Percentiles rank a stretch among this genome's conserved stretches.
Evolutionary conservation across 2,888 invertebrate species (phyloP).

Genomic region (Pristionchus exspectatus): DNA sequence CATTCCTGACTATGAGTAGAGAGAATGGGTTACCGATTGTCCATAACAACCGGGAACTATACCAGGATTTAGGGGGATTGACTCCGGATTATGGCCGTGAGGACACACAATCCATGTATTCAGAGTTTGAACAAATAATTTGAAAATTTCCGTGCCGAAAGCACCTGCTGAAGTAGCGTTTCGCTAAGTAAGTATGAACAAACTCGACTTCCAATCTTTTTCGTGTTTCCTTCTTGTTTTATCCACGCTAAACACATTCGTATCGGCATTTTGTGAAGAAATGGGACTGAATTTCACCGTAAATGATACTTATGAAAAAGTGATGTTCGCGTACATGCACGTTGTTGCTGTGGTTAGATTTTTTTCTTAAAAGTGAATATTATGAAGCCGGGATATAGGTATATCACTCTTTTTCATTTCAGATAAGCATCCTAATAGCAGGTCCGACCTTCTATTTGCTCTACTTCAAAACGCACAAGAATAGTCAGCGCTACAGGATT

Average conservation of each 20-base stretch:
- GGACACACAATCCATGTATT: too few relatives aligned
- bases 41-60: too few relatives aligned
- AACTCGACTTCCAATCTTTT: too few relatives aligned
- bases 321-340: neutral
- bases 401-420: neutral
- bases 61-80: neutral
- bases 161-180: too few relatives aligned
- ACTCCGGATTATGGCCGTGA: neutral
- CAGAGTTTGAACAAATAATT: neutral
- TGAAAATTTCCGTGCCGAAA: too few relatives aligned
- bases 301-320: neutral
- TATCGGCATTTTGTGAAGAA: too few relatives aligned
- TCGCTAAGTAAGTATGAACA: too few relatives aligned
- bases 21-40: too few relatives aligned
- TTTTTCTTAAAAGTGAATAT: neutral
- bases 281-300: conserved; percentile 1
- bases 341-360: neutral
- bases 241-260: too few relatives aligned
- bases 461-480: neutral
- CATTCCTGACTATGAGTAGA: neutral
- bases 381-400: too few relatives aligned
- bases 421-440: neutral
- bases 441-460: neutral
- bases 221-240: too few relatives aligned
- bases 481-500: conserved; percentile 3